Base-by-base conservation (phyloP, 2,888 invertebrate species). In the Portevinia maculata region DNA sequence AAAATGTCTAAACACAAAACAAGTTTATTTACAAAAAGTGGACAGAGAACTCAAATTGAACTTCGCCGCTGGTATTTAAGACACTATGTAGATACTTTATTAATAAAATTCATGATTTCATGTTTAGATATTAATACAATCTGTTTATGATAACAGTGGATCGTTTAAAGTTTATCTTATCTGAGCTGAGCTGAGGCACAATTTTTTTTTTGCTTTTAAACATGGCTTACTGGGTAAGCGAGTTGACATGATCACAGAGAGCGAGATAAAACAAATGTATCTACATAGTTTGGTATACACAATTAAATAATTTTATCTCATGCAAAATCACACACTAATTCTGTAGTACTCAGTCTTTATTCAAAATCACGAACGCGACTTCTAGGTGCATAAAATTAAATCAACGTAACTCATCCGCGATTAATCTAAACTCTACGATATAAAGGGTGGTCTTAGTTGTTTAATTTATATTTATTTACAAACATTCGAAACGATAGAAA, bases 1-100 rank as follows among this genome's bases (percentile, higher is more conserved):
- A 71, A 78, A 78, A 71, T 44, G 19, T 44, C 24, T 24, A 24
- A 2, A 55, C 19, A 70, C 50, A 60, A 53, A 69, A 76, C 75
- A 69, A 60, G 69, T 76, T 76, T 69, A 55, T 53, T 75, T 53
- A 41, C 60, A 46, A 53, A 19, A 55, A 34, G 41, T 65, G 59
- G 32, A 44, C 19, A 6, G 57, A 15, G 24, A 44, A 53, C 3
- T 46, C 24, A 46, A 46, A 62, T 55, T 71, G 41, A 13, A 37
- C 19, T 7, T 39, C 28, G 11, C 11, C n/a, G 37, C 13, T 11
- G 37, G 13, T n/a, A n/a, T n/a, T n/a, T n/a, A n/a, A n/a, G n/a
- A n/a, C n/a, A n/a, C 1, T 37, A 7, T 39, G 15, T 15, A 39
- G 39, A 39, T 39, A n/a, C n/a, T n/a, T n/a, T n/a, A n/a, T n/a